Evolutionary conservation across 2,888 invertebrate genomes (phyloP), one percentile per base, ranked within the genome.

Genomic region (Litoditis marina): DNA sequence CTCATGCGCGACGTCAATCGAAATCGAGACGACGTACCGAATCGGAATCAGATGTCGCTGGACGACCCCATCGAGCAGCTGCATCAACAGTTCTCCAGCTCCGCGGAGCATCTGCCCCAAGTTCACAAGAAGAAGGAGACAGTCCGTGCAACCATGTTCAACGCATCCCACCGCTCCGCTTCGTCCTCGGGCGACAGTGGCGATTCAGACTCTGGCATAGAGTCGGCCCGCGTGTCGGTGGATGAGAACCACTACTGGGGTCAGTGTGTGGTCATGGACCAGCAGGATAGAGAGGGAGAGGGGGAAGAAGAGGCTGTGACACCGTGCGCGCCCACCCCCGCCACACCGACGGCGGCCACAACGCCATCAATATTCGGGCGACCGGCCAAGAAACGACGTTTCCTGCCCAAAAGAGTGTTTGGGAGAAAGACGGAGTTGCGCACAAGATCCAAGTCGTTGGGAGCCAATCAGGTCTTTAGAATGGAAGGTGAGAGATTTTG

Each of bases 1-100:
- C 61, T 74, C 68, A 74, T 74, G 73, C 44, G 46, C 28, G 49
- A 63, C 27, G n/a, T 13, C 19, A 44, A 55, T 30, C 44, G 34
- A n/a, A 36, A 51, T 16, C 27, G 57, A 19, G 55, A 61, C 6
- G 60, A 53, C 6, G 16, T 49, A 13, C 19, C 42, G 7, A n/a
- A n/a, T n/a, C n/a, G n/a, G n/a, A n/a, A n/a, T n/a, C 44, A 44
- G 25, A 8, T 36, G 16, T 39, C 44, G 13, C 44, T 42, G 6
- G 34, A 30, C 13, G 60, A 60, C 22, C 60, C 60, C 16, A 30
- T 60, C 32, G 52, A 60, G 30, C 32, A 39, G 13, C 51, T 60
- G 30, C 60, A 42, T 5, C 2, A 60, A 32, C 60, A 60, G 32
- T 52, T 60, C 44, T 60, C 44, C 19, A 19, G 44, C 25, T 7